Percentiles rank a stretch among this genome's conserved stretches.
phyloP scores from a whole-genome alignment of 2,888 invertebrate species.

The Archaeoteleia sp. region DNA sequence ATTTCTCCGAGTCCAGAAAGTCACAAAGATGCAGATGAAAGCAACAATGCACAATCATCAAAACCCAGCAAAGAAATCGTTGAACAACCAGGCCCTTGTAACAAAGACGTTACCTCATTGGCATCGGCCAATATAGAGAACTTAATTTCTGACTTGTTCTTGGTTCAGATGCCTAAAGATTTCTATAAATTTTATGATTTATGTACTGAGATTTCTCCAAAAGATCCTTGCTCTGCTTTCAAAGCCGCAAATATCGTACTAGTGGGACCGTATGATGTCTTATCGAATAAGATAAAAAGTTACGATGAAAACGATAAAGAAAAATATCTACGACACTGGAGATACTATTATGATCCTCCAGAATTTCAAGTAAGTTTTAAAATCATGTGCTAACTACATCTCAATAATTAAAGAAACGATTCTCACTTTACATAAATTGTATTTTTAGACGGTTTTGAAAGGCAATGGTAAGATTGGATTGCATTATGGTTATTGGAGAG shows the following conservation, averaged over 20 bases:
- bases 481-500: constrained; percentile 94
- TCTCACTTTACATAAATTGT: no score
- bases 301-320: constrained; percentile 77
- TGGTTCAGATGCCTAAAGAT: constrained; percentile 92
- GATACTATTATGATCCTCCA: constrained; percentile 95
- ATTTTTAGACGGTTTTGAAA: constrained; percentile 81
- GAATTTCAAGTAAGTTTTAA: constrained; percentile 84
- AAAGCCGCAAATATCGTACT: constrained; percentile 81
- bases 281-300: constrained; percentile 79
- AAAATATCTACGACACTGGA: constrained; percentile 87
- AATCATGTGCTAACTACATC: neutral
- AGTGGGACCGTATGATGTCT: constrained; percentile 92
- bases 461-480: constrained; percentile 82
- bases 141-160: constrained; percentile 84
- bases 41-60: constrained; percentile 4
- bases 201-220: constrained; percentile 78
- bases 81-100: constrained; percentile 2
- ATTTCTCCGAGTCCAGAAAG: constrained; percentile 45
- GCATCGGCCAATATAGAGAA: constrained; percentile 73
- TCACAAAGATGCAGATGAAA: constrained; percentile 1
- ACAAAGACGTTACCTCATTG: neutral
- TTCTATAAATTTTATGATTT: constrained; percentile 91
- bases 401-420: no score
- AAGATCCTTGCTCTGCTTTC: constrained; percentile 80
- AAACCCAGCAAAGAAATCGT: no score